Evolutionary conservation across 2,113 vertebrate genomes (phyloP).

Genomic region (Gila orcuttii): DNA sequence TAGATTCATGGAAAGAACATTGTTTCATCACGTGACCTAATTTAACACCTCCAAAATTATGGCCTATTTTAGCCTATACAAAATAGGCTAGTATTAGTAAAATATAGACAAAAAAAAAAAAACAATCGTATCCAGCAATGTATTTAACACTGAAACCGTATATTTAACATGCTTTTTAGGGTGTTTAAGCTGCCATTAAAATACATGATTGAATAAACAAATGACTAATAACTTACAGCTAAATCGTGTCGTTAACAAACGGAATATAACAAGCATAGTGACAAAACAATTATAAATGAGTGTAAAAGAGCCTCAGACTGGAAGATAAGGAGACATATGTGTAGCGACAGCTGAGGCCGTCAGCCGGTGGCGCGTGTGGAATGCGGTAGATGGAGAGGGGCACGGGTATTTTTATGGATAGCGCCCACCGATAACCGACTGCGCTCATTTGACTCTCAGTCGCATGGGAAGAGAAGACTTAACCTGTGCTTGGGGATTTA

Average conservation of each 20-base stretch:
- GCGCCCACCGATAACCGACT: constrained; percentile 67
- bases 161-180: background rate
- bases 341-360: constrained; percentile 83
- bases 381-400: constrained; percentile 82
- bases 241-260: background rate
- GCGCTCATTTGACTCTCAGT: constrained; percentile 70
- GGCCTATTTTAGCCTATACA: background rate
- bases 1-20: no score
- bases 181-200: background rate
- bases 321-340: constrained; percentile 52
- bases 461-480: constrained; percentile 54
- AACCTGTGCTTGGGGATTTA: constrained; percentile 42
- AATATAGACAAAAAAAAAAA: background rate
- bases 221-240: background rate
- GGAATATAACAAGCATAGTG: background rate
- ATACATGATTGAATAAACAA: background rate
- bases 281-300: background rate
- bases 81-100: background rate
- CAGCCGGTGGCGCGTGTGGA: constrained; percentile 79
- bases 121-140: no score
- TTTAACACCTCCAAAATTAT: background rate
- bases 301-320: background rate
- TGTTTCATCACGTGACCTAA: background rate
- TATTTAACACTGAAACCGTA: background rate
- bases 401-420: constrained; percentile 93